Base-by-base conservation (phyloP, 2,888 invertebrate species). In the Tipula helvola region DNA sequence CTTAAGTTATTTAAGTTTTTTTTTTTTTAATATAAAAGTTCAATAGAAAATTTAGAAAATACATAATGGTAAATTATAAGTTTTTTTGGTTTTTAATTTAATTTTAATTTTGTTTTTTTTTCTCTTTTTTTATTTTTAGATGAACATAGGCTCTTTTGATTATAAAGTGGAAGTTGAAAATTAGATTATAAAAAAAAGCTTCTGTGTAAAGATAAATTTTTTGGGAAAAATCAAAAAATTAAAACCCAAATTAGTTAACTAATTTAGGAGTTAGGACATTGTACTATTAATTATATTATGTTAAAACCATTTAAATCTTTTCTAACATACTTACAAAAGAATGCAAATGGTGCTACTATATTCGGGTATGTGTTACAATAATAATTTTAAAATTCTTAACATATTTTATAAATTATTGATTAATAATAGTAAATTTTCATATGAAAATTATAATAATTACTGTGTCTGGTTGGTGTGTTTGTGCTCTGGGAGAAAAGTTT, bases 281-380 rank as follows among this genome's bases (percentile, higher is more conserved):
- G 12, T 71, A 8, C 28, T 71, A 10, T 71, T 39, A 16, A 39
- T 39, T 41, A 10, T 12, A 84, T 39, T 84, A 92, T 91, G 91
- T 90, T 91, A 88, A 90, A 89, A 88, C 91, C 92, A 86, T 90
- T 91, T 87, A 91, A 91, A 88, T 91, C 90, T 87, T 89, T 91
- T 83, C 89, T 91, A 87, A 91, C 90, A 86, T 91, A 91, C 88
- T 90, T 91, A 88, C 91, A 91, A 88, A 91, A 91, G 89, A 91
- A 91, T 90, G 91, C 91, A 39, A 91, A 89, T 88, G 88, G 89
- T 86, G 89, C 90, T 36, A 89, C 89, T 86, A 89, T 91, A 89
- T 91, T 91, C 88, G 90, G 91, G 88, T 88, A 84, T 84, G 86
- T 86, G 42, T 42, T 71, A 44, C n/a, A 84, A 41, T 86, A n/a